phyloP scores from a whole-genome alignment of 2,113 vertebrate species.

The Hiodon tergisus region DNA sequence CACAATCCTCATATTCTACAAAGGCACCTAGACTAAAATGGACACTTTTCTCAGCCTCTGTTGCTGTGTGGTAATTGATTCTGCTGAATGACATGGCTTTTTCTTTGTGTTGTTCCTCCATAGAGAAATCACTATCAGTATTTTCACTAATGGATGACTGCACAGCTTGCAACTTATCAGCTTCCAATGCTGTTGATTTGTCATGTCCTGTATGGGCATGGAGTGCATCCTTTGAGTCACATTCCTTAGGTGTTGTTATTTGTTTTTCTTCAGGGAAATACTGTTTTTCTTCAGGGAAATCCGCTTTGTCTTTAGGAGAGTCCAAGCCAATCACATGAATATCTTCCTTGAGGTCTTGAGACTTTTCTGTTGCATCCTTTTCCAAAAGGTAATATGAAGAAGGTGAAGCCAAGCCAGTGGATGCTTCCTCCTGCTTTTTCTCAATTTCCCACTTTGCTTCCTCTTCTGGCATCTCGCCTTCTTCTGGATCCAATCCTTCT shows the following conservation, averaged over 20 bases:
- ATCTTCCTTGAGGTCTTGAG: background rate
- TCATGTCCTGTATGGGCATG: background rate
- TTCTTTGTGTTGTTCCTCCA: conserved; percentile 23
- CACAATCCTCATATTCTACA: conserved; percentile 53
- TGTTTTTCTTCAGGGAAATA: conserved; percentile 17
- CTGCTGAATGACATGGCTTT: conserved; percentile 33
- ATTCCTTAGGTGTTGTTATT: conserved; percentile 1
- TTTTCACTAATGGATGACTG: conserved; percentile 8
- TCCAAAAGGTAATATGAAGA: conserved; percentile 23
- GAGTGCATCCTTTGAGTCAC: conserved; percentile 4
- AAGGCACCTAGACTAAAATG: conserved; percentile 58
- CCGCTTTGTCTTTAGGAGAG: conserved; percentile 5
- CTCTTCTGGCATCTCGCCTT: conserved; percentile 18
- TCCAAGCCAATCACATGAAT: background rate
- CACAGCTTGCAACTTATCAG: background rate
- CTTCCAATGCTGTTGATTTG: background rate
- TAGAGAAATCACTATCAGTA: conserved; percentile 1
- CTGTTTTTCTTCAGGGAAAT: background rate
- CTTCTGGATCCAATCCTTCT: conserved; percentile 2
- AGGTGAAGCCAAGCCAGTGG: background rate
- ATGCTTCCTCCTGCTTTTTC: conserved; percentile 13
- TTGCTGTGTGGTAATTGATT: conserved; percentile 26
- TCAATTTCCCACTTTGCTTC: conserved; percentile 24
- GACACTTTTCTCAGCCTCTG: conserved; percentile 59
- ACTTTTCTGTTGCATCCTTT: conserved; percentile 13